Evolutionary conservation across 2,888 invertebrate species (phyloP), one percentile per base, ranked within the genome.

Genomic region (Phaonia tiefii): DNA sequence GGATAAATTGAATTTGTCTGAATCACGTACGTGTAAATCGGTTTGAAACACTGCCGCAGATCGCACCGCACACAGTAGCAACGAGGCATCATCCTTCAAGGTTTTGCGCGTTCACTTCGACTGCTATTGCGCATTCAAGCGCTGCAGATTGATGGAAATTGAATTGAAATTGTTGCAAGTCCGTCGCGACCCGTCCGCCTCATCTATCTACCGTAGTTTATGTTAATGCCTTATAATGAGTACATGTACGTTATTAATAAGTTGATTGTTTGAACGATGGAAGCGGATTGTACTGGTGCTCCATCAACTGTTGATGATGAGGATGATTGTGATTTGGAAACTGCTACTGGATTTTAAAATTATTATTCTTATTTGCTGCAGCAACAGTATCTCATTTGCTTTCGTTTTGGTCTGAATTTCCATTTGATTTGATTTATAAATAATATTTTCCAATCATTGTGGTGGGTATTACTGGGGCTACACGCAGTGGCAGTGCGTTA

Each of bases 21-120:
- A 84, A 85, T 88, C 89, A 89, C 89, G 89, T 89, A 89, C 89
- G 84, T 89, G 86, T 85, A 89, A 90, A 89, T 90, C 88, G 90
- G 84, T 87, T 85, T 86, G 87, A 69, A 69, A 56, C 54, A 51
- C 69, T 25, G 25, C 42, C 22, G 4, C 26, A 31, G 5, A 20
- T 15, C 26, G 37, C 54, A 10, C 46, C 31, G 49, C 13, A 51
- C 20, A 51, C 69, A 56, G 54, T 56, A 54, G 56, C 69, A 69
- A 73, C 42, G 42, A 75, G 46, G 72, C 72, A 72, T 56, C 60
- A 65, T 5, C 8, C 31, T 76, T 76, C 73, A 76, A 80, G 73
- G 80, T 11, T 42, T 74, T 70, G 46, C 54, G 10, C 13, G 22
- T 39, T 20, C n/a, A n/a, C n/a, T n/a, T n/a, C n/a, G n/a, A n/a